Evolutionary conservation across 1,140 invertebrate genomes (phyloP).

Genomic region (Psilanteris sp.): DNA sequence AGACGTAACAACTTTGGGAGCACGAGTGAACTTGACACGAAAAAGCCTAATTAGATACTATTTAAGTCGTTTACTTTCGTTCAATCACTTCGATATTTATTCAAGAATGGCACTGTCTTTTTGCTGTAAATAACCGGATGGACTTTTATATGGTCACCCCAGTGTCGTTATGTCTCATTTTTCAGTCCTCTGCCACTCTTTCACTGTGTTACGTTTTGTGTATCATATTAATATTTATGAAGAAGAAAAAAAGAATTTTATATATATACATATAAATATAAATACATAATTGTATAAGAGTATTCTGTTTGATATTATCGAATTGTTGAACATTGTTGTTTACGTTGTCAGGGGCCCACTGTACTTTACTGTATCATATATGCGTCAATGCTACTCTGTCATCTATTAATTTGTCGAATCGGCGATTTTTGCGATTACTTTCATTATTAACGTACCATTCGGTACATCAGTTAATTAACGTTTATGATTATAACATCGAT

Average conservation of each 20-base stretch:
- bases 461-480: slow-evolving; percentile 22
- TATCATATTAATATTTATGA: slow-evolving; percentile 75
- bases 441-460: slow-evolving; percentile 15
- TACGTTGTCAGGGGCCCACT: slow-evolving; percentile 77
- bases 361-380: slow-evolving; percentile 79
- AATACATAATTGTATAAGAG: slow-evolving; percentile 68
- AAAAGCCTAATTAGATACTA: slow-evolving; percentile 4
- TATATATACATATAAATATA: slow-evolving; percentile 62
- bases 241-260: slow-evolving; percentile 35
- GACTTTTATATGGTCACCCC: slow-evolving; percentile 8
- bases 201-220: slow-evolving; percentile 78
- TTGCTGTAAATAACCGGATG: slow-evolving; percentile 34
- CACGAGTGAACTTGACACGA: neutral
- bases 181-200: slow-evolving; percentile 37
- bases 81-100: slow-evolving; percentile 26
- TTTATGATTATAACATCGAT: slow-evolving; percentile 29
- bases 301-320: slow-evolving; percentile 79
- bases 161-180: slow-evolving; percentile 9
- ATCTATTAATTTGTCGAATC: slow-evolving; percentile 63
- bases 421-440: slow-evolving; percentile 45
- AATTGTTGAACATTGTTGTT: slow-evolving; percentile 79
- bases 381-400: slow-evolving; percentile 64
- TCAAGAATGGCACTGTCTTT: slow-evolving; percentile 8
- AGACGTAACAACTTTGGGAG: slow-evolving; percentile 13
- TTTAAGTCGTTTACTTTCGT: neutral